These are phyloP conservation scores for Margarornis squamiger DNA, from an alignment of 2,797 vertebrate species.

Conservation along the genomic window DNA sequence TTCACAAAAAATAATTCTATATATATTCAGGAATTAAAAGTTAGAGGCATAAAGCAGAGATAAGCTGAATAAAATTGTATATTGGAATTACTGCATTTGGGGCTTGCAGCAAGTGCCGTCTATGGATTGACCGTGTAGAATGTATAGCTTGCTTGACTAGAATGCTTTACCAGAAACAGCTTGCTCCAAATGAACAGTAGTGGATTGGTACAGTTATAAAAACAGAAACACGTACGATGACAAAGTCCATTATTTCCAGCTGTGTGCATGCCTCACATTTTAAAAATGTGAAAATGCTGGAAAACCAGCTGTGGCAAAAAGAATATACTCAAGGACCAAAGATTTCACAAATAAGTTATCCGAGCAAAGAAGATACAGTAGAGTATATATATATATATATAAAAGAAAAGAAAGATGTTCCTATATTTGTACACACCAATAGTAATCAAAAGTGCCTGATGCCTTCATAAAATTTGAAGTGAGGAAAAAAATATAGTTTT, in stretches of 20 bases:
- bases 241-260: conserved; percentile 76
- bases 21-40: conserved; percentile 68
- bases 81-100: conserved; percentile 68
- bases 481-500: conserved; percentile 77
- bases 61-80: conserved; percentile 64
- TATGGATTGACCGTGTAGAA: conserved; percentile 63
- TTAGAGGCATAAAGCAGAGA: conserved; percentile 60
- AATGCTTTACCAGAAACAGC: conserved; percentile 67
- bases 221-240: conserved; percentile 57
- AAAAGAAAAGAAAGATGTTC: conserved; percentile 72
- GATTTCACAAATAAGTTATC: conserved; percentile 86
- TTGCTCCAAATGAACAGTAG: conserved; percentile 71
- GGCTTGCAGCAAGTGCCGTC: conserved; percentile 67
- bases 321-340: conserved; percentile 94
- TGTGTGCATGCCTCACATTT: conserved; percentile 73
- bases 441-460: conserved; percentile 95
- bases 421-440: conserved; percentile 90
- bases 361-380: conserved; percentile 72
- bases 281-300: conserved; percentile 74
- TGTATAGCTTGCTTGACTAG: conserved; percentile 73
- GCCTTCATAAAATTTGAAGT: conserved; percentile 82
- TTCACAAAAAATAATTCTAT: conserved; percentile 7
- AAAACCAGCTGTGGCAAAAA: conserved; percentile 77
- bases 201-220: conserved; percentile 67
- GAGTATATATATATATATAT: conserved; percentile 60